A percentile compares a stretch with the other conserved stretches of the same genome.
These are phyloP conservation scores for Carcina quercana DNA, from an alignment of 2,888 invertebrate genomes.

Conservation along the genomic window DNA sequence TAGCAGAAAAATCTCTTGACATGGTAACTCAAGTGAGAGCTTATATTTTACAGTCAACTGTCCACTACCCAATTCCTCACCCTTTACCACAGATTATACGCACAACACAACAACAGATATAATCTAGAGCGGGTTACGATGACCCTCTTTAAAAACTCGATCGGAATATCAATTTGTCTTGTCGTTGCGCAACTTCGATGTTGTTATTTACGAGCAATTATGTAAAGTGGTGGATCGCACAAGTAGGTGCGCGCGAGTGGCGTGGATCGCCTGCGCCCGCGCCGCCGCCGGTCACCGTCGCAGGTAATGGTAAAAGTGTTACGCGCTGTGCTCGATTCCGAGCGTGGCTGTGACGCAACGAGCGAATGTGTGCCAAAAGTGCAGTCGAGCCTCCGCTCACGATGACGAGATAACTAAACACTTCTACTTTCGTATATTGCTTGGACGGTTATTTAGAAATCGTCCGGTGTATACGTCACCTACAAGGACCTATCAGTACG, in stretches of 20 bases:
- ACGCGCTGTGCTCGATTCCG: slow-evolving; percentile 58
- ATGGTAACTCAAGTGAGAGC: no score
- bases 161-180: slow-evolving; percentile 55
- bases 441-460: not conserved
- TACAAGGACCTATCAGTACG: no score
- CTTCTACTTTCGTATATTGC: slow-evolving; percentile 1
- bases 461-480: not conserved
- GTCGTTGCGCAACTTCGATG: slow-evolving; percentile 52
- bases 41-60: no score
- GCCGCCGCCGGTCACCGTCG: slow-evolving; percentile 15
- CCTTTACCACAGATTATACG: no score
- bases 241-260: slow-evolving; percentile 53
- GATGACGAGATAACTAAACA: slow-evolving; percentile 15
- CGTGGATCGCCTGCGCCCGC: slow-evolving; percentile 41
- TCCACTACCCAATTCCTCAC: no score
- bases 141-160: slow-evolving; percentile 45
- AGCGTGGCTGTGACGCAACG: slow-evolving; percentile 51
- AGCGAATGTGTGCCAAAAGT: slow-evolving; percentile 70
- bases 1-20: no score
- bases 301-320: slow-evolving; percentile 68
- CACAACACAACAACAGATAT: slow-evolving; percentile 4
- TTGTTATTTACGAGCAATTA: slow-evolving; percentile 60
- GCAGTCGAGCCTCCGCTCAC: slow-evolving; percentile 51
- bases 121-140: slow-evolving; percentile 29
- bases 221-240: slow-evolving; percentile 58